Evolutionary conservation across 1,140 invertebrate genomes (phyloP), one percentile per base, ranked within the genome.

Genomic region (Polypedilum pembai): DNA sequence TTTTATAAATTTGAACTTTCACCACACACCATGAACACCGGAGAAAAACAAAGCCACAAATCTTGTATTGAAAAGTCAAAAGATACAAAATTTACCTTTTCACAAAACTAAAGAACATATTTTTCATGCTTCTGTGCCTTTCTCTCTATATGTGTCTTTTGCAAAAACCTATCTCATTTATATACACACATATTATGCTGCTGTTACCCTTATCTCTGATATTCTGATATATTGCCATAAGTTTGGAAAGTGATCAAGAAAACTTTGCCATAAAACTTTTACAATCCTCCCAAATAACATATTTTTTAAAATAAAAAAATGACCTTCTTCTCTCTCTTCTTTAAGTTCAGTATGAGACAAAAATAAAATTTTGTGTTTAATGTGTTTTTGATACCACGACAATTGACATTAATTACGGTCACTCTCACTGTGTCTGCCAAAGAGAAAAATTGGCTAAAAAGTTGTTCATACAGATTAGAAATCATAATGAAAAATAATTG

Each of bases 181-280:
- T 56, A 56, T 56, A 56, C 10, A 56, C 45, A 12, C 45, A n/a
- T 56, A 56, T n/a, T n/a, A n/a, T n/a, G n/a, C n/a, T n/a, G n/a
- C 45, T 12, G 24, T 33, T 56, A 56, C 45, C 45, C 45, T 56
- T 56, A 56, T 56, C 45, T 56, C 45, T 56, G 45, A 69, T 69
- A 69, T 69, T 33, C n/a, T 56, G n/a, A 69, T 69, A 69, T 69
- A 69, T 69, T 69, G 17, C 65, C 65, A 21, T 18, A 69, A 69
- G 65, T 69, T 69, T 69, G 65, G 65, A 69, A 69, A 21, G 17
- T 18, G 65, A 69, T 69, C 65, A 69, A 69, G 20, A 69, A 33
- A 69, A 21, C 20, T 69, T 56, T 56, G 45, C 45, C 45, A 56
- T 56, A 56, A 56, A 56, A 12, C n/a, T 56, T 56, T 15, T 56